Evolutionary conservation across 2,113 vertebrate species (phyloP).

Genomic region (Formicarius rufipectus): DNA sequence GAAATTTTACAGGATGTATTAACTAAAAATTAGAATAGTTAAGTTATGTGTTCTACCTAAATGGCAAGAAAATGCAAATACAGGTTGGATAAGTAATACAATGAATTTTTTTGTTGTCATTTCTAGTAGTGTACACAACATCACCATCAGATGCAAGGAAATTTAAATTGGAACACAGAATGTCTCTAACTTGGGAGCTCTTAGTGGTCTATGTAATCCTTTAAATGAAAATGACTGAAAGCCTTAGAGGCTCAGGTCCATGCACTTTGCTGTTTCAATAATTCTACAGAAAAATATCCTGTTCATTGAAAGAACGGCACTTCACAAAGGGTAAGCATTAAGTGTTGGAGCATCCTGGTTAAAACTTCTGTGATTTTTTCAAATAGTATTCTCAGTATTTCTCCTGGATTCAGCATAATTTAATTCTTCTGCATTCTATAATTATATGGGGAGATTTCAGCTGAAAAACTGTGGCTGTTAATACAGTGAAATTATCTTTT

Average conservation of each 20-base stretch:
- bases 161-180: not conserved
- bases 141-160: not conserved
- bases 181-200: not conserved
- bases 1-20: not conserved
- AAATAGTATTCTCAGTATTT: not conserved
- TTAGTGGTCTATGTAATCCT: not conserved
- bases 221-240: not conserved
- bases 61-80: not conserved
- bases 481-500: not conserved
- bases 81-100: not conserved
- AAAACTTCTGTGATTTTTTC: not conserved
- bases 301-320: not conserved
- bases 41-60: not conserved
- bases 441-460: not conserved
- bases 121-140: not conserved
- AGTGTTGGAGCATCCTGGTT: not conserved
- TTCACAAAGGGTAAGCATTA: not conserved
- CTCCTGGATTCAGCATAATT: not conserved
- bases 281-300: not conserved
- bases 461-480: not conserved
- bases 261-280: not conserved
- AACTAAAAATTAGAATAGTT: not conserved
- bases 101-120: not conserved
- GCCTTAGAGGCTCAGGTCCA: not conserved
- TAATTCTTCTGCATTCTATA: not conserved